Evolutionary conservation across 2,113 vertebrate genomes (phyloP), one percentile per base, ranked within the genome.

Genomic region (Ptychochromis oligacanthus): DNA sequence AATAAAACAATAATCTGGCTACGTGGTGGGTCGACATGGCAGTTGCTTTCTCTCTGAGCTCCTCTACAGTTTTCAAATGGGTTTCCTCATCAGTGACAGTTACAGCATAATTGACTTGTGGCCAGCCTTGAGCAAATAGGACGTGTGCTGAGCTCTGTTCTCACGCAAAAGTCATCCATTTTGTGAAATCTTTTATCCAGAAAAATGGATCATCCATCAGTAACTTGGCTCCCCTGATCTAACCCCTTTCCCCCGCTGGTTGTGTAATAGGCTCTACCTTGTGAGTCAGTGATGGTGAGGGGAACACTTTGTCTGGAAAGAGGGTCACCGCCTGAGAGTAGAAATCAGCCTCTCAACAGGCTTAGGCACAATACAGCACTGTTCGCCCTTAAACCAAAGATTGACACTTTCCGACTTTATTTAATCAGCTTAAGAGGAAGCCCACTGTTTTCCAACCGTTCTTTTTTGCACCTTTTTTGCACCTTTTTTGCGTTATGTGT

Each of bases 211-310:
- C 85, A 88, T 61, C 82, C 89, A 90, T 91, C 85, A 78, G 74
- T 54, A 77, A 75, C 58, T 72, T 6, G 54, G 26, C 46, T 72
- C 46, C 79, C 52, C 77, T 80, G 80, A 79, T n/a, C 40, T 14
- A 77, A 82, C 88, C 90, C 77, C 81, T 65, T 82, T 83, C 61
- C 87, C 89, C 82, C 46, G 36, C 62, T 3, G 15, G 85, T 94
- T 95, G 88, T 77, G 43, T 94, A 95, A 95, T 86, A 36, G 85
- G 60, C 93, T 4, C 61, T 94, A 93, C 88, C 93, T 94, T 95
- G 86, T 87, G 92, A 95, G 93, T 89, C 82, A 86, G 86, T 81
- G 58, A 88, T 83, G 86, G 87, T 26, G 74, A 76, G 89, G 65
- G 77, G 86, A 88, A 87, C 83, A 87, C 81, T 91, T 91, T 92